Percentiles rank a stretch among this genome's conserved stretches.
Conservation (phyloP, 2,888 invertebrate genomes). For the Noctuana brunneofusca region DNA sequence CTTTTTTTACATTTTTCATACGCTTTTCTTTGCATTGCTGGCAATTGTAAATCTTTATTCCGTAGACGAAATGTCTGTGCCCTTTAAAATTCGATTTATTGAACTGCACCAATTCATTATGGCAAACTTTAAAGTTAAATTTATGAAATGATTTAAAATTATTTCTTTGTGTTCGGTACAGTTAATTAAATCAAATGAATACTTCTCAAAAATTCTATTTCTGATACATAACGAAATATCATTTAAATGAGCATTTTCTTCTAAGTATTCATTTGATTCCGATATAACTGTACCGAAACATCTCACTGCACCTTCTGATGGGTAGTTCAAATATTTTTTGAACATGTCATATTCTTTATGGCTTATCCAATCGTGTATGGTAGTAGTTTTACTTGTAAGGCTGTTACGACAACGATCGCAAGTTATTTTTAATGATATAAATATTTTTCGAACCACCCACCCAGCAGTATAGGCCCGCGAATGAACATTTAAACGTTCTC, state of each 20-base stretch:
- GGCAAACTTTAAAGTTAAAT: not conserved
- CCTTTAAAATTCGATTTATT: not conserved
- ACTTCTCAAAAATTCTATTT: not conserved
- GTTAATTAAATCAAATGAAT: not conserved
- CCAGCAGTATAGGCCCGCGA: not conserved
- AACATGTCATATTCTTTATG: not conserved
- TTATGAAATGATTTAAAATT: not conserved
- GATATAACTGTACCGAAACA: not conserved
- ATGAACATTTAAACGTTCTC: not conserved
- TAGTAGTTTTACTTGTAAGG: not conserved
- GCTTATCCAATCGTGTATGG: not conserved
- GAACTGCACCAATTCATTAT: not conserved
- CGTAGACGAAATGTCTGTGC: not conserved
- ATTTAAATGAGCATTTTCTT: not conserved
- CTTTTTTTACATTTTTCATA: slow-evolving; percentile 1
- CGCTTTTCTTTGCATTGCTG: not conserved
- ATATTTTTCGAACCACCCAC: not conserved
- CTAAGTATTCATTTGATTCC: not conserved
- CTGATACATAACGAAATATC: not conserved
- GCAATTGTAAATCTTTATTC: not conserved
- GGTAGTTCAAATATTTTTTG: not conserved
- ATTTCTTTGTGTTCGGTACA: not conserved
- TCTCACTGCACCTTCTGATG: not conserved
- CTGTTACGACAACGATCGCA: not conserved
- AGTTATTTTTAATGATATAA: not conserved